Evolutionary conservation across 1,140 invertebrate species (phyloP).

Genomic region (Schlechtendalia chinensis): DNA sequence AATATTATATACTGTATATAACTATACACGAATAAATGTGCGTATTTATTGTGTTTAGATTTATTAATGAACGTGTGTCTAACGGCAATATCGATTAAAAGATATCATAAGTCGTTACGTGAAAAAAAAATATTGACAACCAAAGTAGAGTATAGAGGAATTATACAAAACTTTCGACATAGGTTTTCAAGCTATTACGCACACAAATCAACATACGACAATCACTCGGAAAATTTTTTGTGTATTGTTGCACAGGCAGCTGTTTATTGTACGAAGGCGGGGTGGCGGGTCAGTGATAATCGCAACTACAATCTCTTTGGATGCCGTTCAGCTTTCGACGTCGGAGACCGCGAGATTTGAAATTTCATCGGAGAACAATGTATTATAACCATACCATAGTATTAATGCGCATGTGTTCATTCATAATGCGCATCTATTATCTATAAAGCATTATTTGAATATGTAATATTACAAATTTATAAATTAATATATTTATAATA

Average conservation of each 20-base stretch:
- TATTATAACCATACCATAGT: no score
- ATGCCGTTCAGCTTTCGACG: background rate
- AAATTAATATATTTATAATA: no score
- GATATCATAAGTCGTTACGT: constrained; percentile 1
- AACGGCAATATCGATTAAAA: background rate
- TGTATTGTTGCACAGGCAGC: constrained; percentile 47
- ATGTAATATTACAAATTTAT: no score
- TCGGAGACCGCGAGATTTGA: constrained; percentile 8
- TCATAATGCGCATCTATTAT: no score
- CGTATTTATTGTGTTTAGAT: constrained; percentile 3
- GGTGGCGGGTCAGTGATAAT: constrained; percentile 36
- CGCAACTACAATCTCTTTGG: constrained; percentile 28
- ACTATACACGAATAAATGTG: background rate
- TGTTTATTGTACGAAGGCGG: constrained; percentile 24
- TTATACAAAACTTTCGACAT: constrained; percentile 41
- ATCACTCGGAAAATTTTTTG: constrained; percentile 45
- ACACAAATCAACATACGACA: constrained; percentile 50
- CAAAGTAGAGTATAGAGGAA: background rate
- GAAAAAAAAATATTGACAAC: constrained; percentile 10
- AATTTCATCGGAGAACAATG: background rate
- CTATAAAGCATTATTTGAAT: no score
- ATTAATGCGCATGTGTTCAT: no score
- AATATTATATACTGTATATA: background rate
- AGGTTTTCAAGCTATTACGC: constrained; percentile 46
- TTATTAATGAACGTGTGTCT: background rate